Percentiles rank a stretch among this genome's conserved stretches.
phyloP scores from a whole-genome alignment of 2,113 vertebrate genomes.

The Sardina pilchardus region DNA sequence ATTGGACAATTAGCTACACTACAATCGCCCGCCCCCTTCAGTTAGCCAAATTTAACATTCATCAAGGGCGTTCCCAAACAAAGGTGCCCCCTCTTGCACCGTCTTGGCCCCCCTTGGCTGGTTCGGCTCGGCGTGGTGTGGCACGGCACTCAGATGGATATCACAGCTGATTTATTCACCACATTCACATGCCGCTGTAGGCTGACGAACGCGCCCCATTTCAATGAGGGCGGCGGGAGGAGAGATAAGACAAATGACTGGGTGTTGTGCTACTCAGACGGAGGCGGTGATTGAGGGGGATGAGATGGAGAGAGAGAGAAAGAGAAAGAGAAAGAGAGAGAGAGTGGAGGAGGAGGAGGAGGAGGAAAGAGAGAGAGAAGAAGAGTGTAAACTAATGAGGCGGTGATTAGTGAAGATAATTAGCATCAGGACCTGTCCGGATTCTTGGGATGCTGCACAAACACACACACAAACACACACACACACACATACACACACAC shows the following conservation, averaged over 20 bases:
- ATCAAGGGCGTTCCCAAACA: constrained; percentile 32
- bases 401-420: constrained; percentile 70
- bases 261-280: background rate
- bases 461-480: constrained; percentile 35
- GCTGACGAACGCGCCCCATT: constrained; percentile 55
- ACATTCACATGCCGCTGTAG: constrained; percentile 40
- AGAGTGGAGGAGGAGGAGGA: background rate
- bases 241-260: constrained; percentile 44
- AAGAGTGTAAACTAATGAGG: constrained; percentile 59
- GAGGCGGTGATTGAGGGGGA: constrained; percentile 20
- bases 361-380: constrained; percentile 34
- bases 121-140: too few relatives aligned
- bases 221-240: constrained; percentile 43
- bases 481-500: background rate
- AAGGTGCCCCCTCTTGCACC: constrained; percentile 35
- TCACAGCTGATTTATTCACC: constrained; percentile 59
- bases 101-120: constrained; percentile 50
- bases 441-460: constrained; percentile 44
- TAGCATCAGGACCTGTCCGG: constrained; percentile 52
- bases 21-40: background rate
- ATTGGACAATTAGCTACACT: background rate
- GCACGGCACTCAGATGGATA: background rate
- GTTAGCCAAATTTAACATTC: background rate
- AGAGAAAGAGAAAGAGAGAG: constrained; percentile 26
- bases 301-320: constrained; percentile 27